Conservation (phyloP, 2,113 vertebrate genomes). For the Cichladusa arquata region DNA sequence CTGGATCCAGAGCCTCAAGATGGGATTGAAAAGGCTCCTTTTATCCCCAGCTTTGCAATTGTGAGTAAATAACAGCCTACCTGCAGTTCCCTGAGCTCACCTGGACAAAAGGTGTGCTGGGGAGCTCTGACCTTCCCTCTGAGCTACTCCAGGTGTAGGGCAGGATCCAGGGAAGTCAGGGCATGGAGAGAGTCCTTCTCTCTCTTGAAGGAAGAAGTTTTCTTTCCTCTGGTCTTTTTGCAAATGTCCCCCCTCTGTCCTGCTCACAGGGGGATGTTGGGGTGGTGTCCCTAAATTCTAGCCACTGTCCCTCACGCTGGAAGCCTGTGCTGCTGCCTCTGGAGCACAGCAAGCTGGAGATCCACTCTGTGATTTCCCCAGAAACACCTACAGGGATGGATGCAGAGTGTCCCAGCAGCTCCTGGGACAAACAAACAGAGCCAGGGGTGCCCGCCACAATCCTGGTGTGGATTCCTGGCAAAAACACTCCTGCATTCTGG, state of each 20-base stretch:
- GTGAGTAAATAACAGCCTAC: not conserved
- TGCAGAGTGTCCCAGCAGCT: not conserved
- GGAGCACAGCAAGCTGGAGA: not conserved
- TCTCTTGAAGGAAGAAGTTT: not conserved
- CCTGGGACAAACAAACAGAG: not conserved
- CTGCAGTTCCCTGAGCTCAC: not conserved
- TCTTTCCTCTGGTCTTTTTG: not conserved
- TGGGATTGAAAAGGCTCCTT: not conserved
- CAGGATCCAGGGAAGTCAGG: not conserved
- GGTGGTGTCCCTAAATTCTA: not conserved
- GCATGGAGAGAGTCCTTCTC: accelerated
- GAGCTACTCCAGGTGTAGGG: not conserved
- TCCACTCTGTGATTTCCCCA: too few relatives aligned
- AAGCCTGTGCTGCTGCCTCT: not conserved
- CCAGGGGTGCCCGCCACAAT: not conserved
- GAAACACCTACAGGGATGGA: not conserved
- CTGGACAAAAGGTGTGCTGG: not conserved
- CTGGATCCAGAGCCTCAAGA: not conserved
- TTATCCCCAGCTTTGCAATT: not conserved
- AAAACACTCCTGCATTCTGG: accelerated
- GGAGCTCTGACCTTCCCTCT: not conserved
- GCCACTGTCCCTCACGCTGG: accelerated
- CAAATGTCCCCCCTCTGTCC: accelerated
- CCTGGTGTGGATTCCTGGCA: too few relatives aligned
- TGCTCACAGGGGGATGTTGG: not conserved